Evolutionary conservation across 2,113 vertebrate genomes (phyloP), one percentile per base, ranked within the genome.

Genomic region (Barbus barbus): DNA sequence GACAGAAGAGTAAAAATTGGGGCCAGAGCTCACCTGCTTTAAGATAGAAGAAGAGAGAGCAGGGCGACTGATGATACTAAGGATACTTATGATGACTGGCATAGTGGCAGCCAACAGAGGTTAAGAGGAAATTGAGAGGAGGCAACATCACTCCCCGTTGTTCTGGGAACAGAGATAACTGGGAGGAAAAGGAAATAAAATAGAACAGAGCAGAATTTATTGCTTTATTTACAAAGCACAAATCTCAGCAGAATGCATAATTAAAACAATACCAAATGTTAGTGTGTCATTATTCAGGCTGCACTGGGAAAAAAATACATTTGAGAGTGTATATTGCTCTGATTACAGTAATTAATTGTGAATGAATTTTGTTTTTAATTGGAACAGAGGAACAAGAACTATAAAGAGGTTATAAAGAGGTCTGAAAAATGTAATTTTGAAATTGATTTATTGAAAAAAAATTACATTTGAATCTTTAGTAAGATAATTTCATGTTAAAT

Each of bases 11-110:
- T 72, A 56, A 80, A 18, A 78, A 61, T 48, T 44, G 63, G 18
- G 46, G 73, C 58, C 71, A 53, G 90, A 90, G 84, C 89, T 91
- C 88, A 24, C 28, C 65, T 36, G 31, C 75, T 80, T 83, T 86
- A 82, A 85, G 85, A 83, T 81, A 86, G 83, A 86, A 71, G 87
- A 73, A 89, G n/a, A 60, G 44, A 60, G 85, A 46, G 51, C 73
- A 63, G 85, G 85, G 82, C 81, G 60, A 82, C 87, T 88, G 81
- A 83, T 3, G 38, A 48, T 28, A 65, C 60, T 78, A 61, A 61
- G 36, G 22, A 41, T 41, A 24, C 33, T 78, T 78, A 56, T 56
- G 48, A 77, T 77, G 76, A 78, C 76, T 78, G 76, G 6, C 33
- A 60, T 53, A 78, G 22, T 78, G 53, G 31, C 12, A 78, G 76